Evolutionary conservation across 2,113 vertebrate genomes (phyloP).

Genomic region (Periophthalmodon schlosseri): DNA sequence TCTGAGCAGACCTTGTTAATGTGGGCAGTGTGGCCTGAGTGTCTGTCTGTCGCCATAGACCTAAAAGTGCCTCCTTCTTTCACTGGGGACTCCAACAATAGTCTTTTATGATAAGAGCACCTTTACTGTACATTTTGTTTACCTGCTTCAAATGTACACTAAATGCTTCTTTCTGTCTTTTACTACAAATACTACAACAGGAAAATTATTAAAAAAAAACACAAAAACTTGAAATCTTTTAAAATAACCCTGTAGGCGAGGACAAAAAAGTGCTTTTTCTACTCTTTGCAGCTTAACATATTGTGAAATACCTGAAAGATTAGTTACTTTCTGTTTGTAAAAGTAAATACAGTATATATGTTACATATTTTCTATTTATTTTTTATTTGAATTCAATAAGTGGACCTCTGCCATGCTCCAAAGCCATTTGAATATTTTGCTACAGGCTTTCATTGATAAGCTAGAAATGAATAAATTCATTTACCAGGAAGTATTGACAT

Average conservation of each 20-base stretch:
- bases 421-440: conserved; percentile 52
- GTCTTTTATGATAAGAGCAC: conserved; percentile 72
- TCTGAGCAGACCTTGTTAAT: conserved; percentile 30
- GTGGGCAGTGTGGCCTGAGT: conserved; percentile 28
- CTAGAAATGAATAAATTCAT: conserved; percentile 9
- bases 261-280: conserved; percentile 29
- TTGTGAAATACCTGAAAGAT: conserved; percentile 19
- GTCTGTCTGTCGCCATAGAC: conserved; percentile 53
- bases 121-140: conserved; percentile 73
- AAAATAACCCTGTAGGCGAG: conserved; percentile 8
- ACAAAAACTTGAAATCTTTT: conserved; percentile 23
- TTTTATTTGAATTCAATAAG: conserved; percentile 50
- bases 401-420: conserved; percentile 61
- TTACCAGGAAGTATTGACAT: conserved; percentile 43
- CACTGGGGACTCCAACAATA: conserved; percentile 60
- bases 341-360: conserved; percentile 40
- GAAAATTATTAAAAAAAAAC: conserved; percentile 34
- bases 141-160: conserved; percentile 63
- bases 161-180: conserved; percentile 50
- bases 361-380: conserved; percentile 51
- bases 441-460: conserved; percentile 17
- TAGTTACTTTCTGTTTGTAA: conserved; percentile 34
- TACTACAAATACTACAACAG: conserved; percentile 53
- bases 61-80: conserved; percentile 80
- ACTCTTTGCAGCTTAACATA: conserved; percentile 35